Evolutionary conservation across 2,888 invertebrate species (phyloP), one percentile per base, ranked within the genome.

Genomic region (Tachina fera): DNA sequence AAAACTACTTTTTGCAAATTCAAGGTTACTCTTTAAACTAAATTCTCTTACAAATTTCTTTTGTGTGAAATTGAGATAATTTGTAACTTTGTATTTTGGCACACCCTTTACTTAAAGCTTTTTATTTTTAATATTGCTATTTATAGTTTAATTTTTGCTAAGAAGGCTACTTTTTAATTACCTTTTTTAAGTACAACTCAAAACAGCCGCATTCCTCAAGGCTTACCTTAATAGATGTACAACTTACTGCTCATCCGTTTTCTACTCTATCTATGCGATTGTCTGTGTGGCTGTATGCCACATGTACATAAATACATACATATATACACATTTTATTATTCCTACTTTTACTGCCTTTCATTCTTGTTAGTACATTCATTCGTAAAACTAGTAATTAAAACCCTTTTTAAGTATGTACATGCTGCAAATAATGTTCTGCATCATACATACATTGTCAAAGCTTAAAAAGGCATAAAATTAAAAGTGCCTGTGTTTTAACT

Each of bases 401-500:
- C 70, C 76, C 70, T 82, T 71, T 76, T 82, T 71, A 81, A 76
- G 70, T 71, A n/a, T n/a, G n/a, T n/a, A 71, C 65, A 63, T 58
- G 58, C 70, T 63, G 49, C 67, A 72, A 78, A 78, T 78, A 67
- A 77, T 74, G 51, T 45, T 67, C 71, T 68, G 31, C 43, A 31
- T 31, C 31, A 31, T 31, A 45, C 78, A 58, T 68, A 83, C 78
- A 78, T 78, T 82, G 75, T 76, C 72, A 60, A 71, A 68, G 67
- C 78, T 83, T 74, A 56, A 74, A 71, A 83, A 60, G 83, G 83
- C 74, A 83, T 83, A 83, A 78, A 83, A 78, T 78, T 72, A 71
- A 83, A 77, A 83, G 43, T 77, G 51, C 43, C 63, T 81, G 61
- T 67, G 60, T 80, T 80, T 22, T 43, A 14, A 16, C 45, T 43